A percentile compares a stretch with the other conserved stretches of the same genome.
phyloP scores from a whole-genome alignment of 2,888 invertebrate species.

The Mesorhabditis belari region DNA sequence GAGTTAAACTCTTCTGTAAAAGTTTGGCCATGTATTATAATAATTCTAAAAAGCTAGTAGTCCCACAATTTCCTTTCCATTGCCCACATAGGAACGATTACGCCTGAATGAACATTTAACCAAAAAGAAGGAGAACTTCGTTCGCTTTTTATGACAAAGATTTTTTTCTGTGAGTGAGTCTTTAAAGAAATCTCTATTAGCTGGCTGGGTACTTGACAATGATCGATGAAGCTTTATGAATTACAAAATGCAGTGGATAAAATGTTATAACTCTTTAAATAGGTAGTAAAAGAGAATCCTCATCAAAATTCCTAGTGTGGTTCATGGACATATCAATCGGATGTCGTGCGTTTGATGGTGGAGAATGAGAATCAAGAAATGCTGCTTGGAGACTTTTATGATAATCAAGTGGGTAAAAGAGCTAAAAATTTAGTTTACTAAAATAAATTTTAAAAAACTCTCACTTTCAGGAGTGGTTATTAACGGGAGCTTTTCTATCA shows the following conservation, averaged over 20 bases:
- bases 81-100: background rate
- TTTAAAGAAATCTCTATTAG: too few species aligned
- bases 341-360: slow-evolving; percentile 39
- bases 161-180: too few species aligned
- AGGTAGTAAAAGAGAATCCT: too few species aligned
- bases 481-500: slow-evolving; percentile 36
- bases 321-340: slow-evolving; percentile 51
- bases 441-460: background rate
- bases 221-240: too few species aligned
- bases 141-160: too few species aligned
- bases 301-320: slow-evolving; percentile 48
- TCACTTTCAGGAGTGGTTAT: slow-evolving; percentile 24
- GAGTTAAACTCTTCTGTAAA: too few species aligned
- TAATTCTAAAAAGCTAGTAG: too few species aligned
- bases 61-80: background rate
- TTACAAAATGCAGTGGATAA: too few species aligned
- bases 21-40: too few species aligned
- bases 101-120: slow-evolving; percentile 10
- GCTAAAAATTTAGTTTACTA: background rate
- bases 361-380: slow-evolving; percentile 42
- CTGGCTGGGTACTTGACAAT: too few species aligned
- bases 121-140: background rate
- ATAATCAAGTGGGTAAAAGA: slow-evolving; percentile 39
- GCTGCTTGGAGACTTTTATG: slow-evolving; percentile 50
- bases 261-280: too few species aligned